These are phyloP conservation scores for Mormoops blainvillei DNA, from an alignment of 2,113 vertebrate species.

Conservation along the genomic window DNA sequence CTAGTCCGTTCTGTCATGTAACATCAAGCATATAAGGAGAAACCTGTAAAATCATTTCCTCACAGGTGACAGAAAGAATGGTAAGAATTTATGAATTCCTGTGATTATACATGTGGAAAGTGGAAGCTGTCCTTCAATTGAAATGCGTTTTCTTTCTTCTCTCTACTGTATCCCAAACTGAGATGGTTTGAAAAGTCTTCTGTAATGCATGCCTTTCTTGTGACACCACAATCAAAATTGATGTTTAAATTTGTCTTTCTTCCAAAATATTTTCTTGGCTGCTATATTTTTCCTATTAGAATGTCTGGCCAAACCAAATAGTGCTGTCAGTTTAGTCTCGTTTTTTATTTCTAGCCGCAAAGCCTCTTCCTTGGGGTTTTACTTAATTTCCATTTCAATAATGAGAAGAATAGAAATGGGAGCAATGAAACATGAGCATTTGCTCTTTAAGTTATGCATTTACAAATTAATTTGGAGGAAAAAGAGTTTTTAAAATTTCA, in stretches of 20 bases:
- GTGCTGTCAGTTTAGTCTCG: neutral
- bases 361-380: neutral
- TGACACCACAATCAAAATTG: neutral
- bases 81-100: neutral
- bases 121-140: neutral
- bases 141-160: neutral
- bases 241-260: slow-evolving; percentile 26
- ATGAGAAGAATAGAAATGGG: neutral
- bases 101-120: neutral
- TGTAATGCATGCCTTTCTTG: slow-evolving; percentile 1
- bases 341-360: neutral
- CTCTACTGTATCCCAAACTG: neutral
- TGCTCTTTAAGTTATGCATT: neutral
- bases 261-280: slow-evolving; percentile 38
- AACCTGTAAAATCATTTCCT: neutral
- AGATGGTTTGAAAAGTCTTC: neutral
- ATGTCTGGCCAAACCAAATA: slow-evolving; percentile 40
- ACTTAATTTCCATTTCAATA: neutral
- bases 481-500: neutral
- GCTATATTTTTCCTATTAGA: slow-evolving; percentile 12
- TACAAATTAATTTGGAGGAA: neutral
- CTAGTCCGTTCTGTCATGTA: neutral
- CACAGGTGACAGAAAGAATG: neutral
- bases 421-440: neutral
- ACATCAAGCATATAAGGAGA: neutral